These are phyloP conservation scores for Mythimna lalbum DNA, from an alignment of 2,888 invertebrate genomes.

Conservation along the genomic window DNA sequence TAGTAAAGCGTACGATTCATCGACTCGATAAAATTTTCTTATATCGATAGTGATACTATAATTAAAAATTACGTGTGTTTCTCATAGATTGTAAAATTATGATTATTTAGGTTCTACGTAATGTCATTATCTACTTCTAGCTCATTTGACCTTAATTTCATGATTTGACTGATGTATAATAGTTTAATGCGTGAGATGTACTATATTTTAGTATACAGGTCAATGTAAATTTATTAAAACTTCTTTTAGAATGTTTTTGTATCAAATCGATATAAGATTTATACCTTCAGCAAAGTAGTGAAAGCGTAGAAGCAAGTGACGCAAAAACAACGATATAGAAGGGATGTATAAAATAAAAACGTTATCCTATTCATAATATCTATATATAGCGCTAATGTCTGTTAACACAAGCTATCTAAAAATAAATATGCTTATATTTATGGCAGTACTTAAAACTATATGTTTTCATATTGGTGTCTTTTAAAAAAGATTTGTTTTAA, in stretches of 20 bases:
- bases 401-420: constrained; percentile 67
- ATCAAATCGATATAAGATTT: constrained; percentile 64
- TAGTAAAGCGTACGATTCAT: constrained; percentile 48
- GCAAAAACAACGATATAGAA: constrained; percentile 11
- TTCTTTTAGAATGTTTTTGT: constrained; percentile 2
- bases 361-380: constrained; percentile 39
- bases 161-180: background rate
- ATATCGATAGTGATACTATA: constrained; percentile 56
- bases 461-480: constrained; percentile 53
- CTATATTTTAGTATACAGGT: background rate
- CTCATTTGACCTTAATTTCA: constrained; percentile 4
- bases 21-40: constrained; percentile 41
- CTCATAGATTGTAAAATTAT: background rate
- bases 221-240: too few species aligned
- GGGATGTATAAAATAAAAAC: constrained; percentile 7
- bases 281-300: constrained; percentile 10
- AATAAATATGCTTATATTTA: constrained; percentile 73
- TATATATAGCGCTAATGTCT: constrained; percentile 51
- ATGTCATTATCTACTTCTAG: constrained; percentile 1
- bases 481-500: constrained; percentile 38
- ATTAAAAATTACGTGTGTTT: background rate
- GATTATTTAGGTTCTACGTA: background rate
- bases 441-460: constrained; percentile 74
- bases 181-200: background rate
- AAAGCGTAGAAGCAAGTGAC: constrained; percentile 31